phyloP scores from a whole-genome alignment of 2,888 invertebrate genomes.

The Sturmia bella region DNA sequence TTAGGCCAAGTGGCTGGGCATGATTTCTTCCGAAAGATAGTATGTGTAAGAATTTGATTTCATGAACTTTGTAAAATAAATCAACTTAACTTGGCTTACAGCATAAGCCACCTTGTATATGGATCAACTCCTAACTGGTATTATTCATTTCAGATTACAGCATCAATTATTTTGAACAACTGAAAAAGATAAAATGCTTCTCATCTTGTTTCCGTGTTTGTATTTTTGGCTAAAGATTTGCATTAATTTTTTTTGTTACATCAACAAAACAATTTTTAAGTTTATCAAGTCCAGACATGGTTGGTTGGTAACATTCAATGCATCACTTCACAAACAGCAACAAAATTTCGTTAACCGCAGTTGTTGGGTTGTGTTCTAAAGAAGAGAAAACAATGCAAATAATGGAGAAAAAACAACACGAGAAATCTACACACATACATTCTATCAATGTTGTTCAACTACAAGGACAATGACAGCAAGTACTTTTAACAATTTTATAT shows the following conservation, averaged over 20 bases:
- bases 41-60: too few relatives aligned
- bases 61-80: too few relatives aligned
- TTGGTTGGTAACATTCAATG: constrained; percentile 58
- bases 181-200: neutral
- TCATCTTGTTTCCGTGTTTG: neutral
- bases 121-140: too few relatives aligned
- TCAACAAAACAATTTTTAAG: constrained; percentile 47
- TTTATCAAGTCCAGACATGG: constrained; percentile 55
- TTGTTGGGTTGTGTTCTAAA: constrained; percentile 53
- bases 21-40: too few relatives aligned
- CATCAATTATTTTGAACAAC: neutral
- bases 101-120: too few relatives aligned
- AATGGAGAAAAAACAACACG: constrained; percentile 27
- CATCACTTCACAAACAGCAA: constrained; percentile 54
- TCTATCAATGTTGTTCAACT: constrained; percentile 39
- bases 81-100: too few relatives aligned
- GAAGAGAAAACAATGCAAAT: constrained; percentile 13
- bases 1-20: too few relatives aligned
- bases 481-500: constrained; percentile 59
- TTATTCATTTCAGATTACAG: neutral
- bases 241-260: constrained; percentile 15
- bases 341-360: constrained; percentile 61
- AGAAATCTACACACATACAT: constrained; percentile 36
- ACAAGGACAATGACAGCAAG: constrained; percentile 40
- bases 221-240: neutral